These are phyloP conservation scores for Monopterus albus DNA, from an alignment of 2,113 vertebrate genomes.

Conservation along the genomic window DNA sequence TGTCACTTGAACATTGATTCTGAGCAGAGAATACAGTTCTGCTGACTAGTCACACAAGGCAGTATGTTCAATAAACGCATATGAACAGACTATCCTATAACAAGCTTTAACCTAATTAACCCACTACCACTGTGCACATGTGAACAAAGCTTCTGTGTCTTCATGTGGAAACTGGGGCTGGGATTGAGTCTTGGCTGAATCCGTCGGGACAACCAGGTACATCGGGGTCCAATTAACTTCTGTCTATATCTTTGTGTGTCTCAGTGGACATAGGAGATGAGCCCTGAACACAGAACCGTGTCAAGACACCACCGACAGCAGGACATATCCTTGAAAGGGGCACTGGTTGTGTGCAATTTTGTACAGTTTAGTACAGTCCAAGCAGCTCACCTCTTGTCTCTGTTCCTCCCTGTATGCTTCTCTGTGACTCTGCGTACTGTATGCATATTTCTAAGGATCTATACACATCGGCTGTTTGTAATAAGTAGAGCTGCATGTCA, in stretches of 20 bases:
- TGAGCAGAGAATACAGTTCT: too few relatives aligned
- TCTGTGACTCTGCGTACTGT: not conserved
- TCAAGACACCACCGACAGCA: slow-evolving; percentile 10
- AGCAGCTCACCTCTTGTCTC: not conserved
- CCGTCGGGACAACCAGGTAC: slow-evolving; percentile 28
- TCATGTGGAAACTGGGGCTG: slow-evolving; percentile 30
- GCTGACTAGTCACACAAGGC: too few relatives aligned
- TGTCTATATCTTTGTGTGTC: slow-evolving; percentile 48
- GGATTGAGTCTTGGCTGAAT: slow-evolving; percentile 21
- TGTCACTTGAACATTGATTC: too few relatives aligned
- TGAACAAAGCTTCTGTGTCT: slow-evolving; percentile 16
- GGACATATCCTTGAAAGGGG: not conserved
- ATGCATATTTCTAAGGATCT: slow-evolving; percentile 22
- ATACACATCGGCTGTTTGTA: slow-evolving; percentile 32
- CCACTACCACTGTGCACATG: slow-evolving; percentile 4
- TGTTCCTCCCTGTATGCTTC: not conserved
- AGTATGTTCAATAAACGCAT: too few relatives aligned
- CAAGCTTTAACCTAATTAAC: not conserved
- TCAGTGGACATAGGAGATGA: slow-evolving; percentile 35
- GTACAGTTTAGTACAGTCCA: not conserved
- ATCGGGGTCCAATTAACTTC: slow-evolving; percentile 66
- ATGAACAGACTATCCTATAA: not conserved
- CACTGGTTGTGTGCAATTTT: slow-evolving; percentile 1
- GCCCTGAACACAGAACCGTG: slow-evolving; percentile 9
- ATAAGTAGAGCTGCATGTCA: slow-evolving; percentile 41